phyloP scores from a whole-genome alignment of 1,140 invertebrate species.

The Ptiloglossa arizonensis region DNA sequence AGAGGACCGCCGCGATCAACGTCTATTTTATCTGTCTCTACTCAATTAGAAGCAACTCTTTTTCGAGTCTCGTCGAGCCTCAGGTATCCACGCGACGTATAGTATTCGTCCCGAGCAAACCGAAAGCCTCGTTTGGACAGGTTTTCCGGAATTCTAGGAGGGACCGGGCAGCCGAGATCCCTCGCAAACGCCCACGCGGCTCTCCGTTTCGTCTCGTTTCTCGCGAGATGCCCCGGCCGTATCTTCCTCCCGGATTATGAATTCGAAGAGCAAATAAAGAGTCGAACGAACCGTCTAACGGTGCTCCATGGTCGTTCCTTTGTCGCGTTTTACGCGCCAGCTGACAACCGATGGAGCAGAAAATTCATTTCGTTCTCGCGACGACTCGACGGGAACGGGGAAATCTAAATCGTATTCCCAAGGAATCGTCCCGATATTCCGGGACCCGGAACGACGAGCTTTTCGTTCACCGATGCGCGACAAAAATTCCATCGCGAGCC shows the following conservation, averaged over 20 bases:
- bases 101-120: conserved; percentile 13
- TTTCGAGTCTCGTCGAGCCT: no score
- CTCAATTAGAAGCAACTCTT: conserved; percentile 18
- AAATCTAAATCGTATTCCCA: not conserved
- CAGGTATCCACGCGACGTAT: conserved; percentile 13
- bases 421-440: no score
- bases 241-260: not conserved
- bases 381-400: not conserved
- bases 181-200: conserved; percentile 11
- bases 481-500: no score
- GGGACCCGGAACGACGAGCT: not conserved
- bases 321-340: conserved; percentile 23
- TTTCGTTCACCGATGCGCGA: not conserved
- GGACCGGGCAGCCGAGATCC: not conserved
- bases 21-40: conserved; percentile 8
- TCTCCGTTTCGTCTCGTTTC: not conserved
- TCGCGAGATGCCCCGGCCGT: not conserved
- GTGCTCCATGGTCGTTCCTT: conserved; percentile 25
- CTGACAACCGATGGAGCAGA: conserved; percentile 5
- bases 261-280: conserved; percentile 33
- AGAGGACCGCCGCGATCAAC: no score
- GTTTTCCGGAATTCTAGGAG: conserved; percentile 61
- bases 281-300: conserved; percentile 18
- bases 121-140: conserved; percentile 56
- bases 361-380: conserved; percentile 21